These are phyloP conservation scores for Onthophagus taurus DNA, from an alignment of 1,140 invertebrate genomes.

Conservation along the genomic window DNA sequence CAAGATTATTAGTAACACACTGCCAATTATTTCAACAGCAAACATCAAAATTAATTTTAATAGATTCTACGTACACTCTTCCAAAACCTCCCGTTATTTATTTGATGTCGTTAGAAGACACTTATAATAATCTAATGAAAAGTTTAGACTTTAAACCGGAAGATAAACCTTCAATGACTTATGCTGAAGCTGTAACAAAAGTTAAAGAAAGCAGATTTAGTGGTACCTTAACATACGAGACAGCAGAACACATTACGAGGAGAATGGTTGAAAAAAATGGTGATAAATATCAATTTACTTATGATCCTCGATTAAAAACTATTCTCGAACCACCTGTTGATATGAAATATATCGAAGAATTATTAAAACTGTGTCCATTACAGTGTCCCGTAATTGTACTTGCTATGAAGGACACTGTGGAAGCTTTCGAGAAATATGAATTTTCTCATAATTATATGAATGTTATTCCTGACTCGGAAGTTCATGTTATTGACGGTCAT, in stretches of 20 bases:
- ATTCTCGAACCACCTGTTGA: constrained; percentile 20
- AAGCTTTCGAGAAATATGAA: constrained; percentile 22
- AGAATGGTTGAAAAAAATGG: constrained; percentile 37
- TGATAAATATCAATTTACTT: constrained; percentile 31
- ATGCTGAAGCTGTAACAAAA: constrained; percentile 42
- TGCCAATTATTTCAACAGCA: constrained; percentile 41
- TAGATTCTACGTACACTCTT: constrained; percentile 42
- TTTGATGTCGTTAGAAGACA: constrained; percentile 25
- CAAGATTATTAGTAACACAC: constrained; percentile 39
- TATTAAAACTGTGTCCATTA: constrained; percentile 24
- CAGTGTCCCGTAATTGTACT: constrained; percentile 34
- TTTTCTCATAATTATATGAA: constrained; percentile 23
- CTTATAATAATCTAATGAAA: constrained; percentile 15
- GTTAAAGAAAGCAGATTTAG: constrained; percentile 34
- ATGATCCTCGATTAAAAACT: constrained; percentile 26
- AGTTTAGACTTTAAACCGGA: constrained; percentile 20
- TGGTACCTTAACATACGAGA: constrained; percentile 32
- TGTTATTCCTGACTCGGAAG: constrained; percentile 13
- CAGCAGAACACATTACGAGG: constrained; percentile 42
- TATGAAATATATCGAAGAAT: constrained; percentile 26
- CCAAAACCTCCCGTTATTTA: constrained; percentile 25
- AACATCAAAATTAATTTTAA: constrained; percentile 42
- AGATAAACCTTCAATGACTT: constrained; percentile 34
- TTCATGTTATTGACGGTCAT: constrained; percentile 42
- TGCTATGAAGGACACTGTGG: constrained; percentile 7